These are phyloP conservation scores for Catharus ustulatus DNA, from an alignment of 2,797 vertebrate genomes.

Conservation along the genomic window DNA sequence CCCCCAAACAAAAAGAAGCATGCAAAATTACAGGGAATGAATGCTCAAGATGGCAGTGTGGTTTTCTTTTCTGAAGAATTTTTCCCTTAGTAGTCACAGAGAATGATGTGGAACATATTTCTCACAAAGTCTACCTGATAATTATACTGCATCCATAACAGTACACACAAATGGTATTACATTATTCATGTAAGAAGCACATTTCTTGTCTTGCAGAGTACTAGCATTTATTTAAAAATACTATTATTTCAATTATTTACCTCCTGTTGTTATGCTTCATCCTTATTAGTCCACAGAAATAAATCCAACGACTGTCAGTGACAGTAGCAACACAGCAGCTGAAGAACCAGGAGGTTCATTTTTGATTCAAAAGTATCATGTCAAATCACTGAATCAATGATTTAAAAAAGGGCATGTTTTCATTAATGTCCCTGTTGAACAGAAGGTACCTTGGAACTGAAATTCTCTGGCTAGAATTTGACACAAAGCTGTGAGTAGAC, in stretches of 20 bases:
- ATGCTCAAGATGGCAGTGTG: not conserved
- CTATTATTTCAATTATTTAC: not conserved
- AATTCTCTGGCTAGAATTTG: not conserved
- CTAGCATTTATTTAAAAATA: not conserved
- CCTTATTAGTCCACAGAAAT: not conserved
- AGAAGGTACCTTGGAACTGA: not conserved
- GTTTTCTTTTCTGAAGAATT: not conserved
- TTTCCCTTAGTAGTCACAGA: not conserved
- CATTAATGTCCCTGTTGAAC: not conserved
- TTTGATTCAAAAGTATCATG: not conserved
- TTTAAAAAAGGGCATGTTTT: not conserved
- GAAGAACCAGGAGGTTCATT: not conserved
- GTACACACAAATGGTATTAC: not conserved
- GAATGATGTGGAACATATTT: not conserved
- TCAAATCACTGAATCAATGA: not conserved
- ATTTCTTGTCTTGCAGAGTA: not conserved
- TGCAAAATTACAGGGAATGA: not conserved
- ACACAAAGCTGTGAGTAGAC: not conserved
- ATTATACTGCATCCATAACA: not conserved
- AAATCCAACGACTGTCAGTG: not conserved
- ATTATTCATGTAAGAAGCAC: not conserved
- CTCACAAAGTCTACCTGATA: not conserved
- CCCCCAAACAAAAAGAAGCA: not conserved
- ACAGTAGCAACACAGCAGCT: not conserved
- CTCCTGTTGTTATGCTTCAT: not conserved